Conservation (phyloP, 2,888 invertebrate genomes). For the Metalampra italica region DNA sequence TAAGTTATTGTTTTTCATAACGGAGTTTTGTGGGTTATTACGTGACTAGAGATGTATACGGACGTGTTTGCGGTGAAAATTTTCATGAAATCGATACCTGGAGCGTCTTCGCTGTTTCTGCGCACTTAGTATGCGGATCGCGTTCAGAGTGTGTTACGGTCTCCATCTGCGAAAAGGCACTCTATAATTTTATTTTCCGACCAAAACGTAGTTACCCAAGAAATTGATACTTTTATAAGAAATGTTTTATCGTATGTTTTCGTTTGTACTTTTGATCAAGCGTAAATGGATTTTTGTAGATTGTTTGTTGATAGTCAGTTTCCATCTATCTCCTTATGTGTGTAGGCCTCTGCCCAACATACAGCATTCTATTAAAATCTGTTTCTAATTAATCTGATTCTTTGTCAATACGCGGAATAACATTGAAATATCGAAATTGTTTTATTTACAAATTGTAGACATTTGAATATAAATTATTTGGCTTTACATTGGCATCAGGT, state of each 20-base stretch:
- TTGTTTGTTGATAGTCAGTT: no score
- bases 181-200: conserved; percentile 77
- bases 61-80: conserved; percentile 42
- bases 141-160: conserved; percentile 63
- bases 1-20: not conserved
- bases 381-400: no score
- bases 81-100: conserved; percentile 56
- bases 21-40: not conserved
- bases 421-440: no score
- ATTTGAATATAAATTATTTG: no score
- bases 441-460: no score
- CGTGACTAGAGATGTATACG: conserved; percentile 4
- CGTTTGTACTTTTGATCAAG: conserved; percentile 38
- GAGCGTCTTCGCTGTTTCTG: conserved; percentile 30
- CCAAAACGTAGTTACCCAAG: conserved; percentile 71
- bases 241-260: conserved; percentile 43
- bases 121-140: conserved; percentile 57
- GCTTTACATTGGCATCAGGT: not conserved
- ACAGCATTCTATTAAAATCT: no score
- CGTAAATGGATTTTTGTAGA: conserved; percentile 33
- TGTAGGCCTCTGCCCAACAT: no score
- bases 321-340: no score
- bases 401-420: no score
- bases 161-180: conserved; percentile 69
- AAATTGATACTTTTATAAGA: conserved; percentile 67